phyloP scores from a whole-genome alignment of 92 coral and sea anemone genomes.

The Porites divaricata region DNA sequence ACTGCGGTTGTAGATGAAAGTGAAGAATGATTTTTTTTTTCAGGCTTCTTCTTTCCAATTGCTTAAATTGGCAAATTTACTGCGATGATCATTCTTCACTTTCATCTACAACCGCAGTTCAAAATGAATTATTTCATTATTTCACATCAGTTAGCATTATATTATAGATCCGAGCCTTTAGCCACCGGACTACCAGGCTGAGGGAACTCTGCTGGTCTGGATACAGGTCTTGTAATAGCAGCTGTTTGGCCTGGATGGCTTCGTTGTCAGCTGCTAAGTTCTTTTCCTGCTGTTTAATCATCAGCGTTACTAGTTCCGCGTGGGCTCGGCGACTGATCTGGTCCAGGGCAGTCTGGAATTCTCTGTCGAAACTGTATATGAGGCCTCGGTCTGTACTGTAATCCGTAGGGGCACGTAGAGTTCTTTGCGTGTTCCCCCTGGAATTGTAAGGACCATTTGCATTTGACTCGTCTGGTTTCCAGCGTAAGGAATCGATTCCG shows the following conservation, averaged over 20 bases:
- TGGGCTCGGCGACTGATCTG: neutral
- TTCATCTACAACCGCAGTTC: too few relatives aligned
- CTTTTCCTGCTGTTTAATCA: neutral
- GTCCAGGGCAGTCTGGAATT: neutral
- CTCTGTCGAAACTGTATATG: constrained; percentile 15
- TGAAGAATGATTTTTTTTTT: too few relatives aligned
- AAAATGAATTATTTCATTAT: too few relatives aligned
- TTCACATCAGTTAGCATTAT: too few relatives aligned
- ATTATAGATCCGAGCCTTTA: too few relatives aligned
- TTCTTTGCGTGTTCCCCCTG: constrained; percentile 7
- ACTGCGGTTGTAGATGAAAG: too few relatives aligned
- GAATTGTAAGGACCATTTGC: neutral
- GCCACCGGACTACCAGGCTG: too few relatives aligned
- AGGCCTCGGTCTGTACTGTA: constrained; percentile 18
- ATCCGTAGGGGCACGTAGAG: constrained; percentile 20
- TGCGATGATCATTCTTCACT: too few relatives aligned
- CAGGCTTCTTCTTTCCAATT: too few relatives aligned
- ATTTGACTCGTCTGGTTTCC: constrained; percentile 15
- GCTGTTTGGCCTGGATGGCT: neutral
- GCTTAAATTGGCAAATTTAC: too few relatives aligned
- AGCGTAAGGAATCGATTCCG: too few relatives aligned
- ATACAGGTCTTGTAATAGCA: neutral
- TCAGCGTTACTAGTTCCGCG: neutral
- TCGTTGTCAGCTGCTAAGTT: neutral
- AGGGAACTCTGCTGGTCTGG: too few relatives aligned